These are phyloP conservation scores for Nymphalis io DNA, from an alignment of 1,140 invertebrate genomes.

Conservation along the genomic window DNA sequence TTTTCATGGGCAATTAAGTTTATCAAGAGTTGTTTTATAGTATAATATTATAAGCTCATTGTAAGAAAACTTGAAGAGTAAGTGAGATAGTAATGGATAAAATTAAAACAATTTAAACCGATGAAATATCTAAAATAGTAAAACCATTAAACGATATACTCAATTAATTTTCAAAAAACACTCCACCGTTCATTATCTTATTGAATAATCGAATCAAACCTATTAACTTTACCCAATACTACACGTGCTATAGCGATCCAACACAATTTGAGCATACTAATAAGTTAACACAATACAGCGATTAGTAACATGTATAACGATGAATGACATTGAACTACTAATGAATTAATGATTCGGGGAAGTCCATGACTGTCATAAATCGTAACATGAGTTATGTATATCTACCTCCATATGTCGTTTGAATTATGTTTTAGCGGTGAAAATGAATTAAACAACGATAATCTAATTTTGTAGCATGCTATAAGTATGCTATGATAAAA, in stretches of 20 bases:
- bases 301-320: constrained; percentile 6
- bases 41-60: too few relatives aligned
- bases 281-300: constrained; percentile 12
- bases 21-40: too few relatives aligned
- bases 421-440: too few relatives aligned
- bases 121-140: neutral
- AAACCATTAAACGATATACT: neutral
- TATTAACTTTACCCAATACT: neutral
- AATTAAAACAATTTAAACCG: neutral
- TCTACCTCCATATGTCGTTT: too few relatives aligned
- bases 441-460: too few relatives aligned
- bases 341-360: constrained; percentile 13
- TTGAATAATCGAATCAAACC: constrained; percentile 3
- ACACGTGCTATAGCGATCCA: neutral
- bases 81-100: too few relatives aligned
- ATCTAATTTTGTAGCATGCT: too few relatives aligned
- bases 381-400: neutral
- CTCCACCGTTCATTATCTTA: neutral
- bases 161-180: neutral
- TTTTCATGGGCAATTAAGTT: too few relatives aligned
- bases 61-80: too few relatives aligned
- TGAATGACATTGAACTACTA: constrained; percentile 15
- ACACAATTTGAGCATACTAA: constrained; percentile 10
- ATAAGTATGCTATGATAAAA: too few relatives aligned
- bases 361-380: constrained; percentile 4